A percentile compares a stretch with the other conserved stretches of the same genome.
Conservation (phyloP, 2,797 vertebrate genomes). For the Pipistrellus pipistrellus region DNA sequence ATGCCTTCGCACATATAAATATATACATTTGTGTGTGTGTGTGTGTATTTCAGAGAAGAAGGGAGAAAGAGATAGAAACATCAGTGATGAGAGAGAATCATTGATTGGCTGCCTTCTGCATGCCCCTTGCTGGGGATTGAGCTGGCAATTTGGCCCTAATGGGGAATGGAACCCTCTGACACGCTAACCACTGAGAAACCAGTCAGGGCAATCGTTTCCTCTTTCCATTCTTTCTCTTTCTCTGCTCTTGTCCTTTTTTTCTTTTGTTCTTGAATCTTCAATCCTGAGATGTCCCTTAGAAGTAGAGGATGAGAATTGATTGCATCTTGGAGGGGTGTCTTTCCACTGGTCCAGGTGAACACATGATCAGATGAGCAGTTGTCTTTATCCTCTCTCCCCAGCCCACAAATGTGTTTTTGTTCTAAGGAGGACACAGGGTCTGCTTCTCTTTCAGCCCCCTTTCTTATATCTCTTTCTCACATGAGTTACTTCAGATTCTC, state of each 20-base stretch:
- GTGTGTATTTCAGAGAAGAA: no score
- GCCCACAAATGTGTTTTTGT: conserved; percentile 21
- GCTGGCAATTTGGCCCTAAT: no score
- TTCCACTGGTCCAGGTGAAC: conserved; percentile 8
- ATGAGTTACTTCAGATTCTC: conserved; percentile 33
- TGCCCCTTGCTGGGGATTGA: no score
- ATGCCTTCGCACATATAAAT: no score
- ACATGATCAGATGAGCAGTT: neutral
- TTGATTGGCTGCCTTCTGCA: no score
- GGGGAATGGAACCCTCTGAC: no score
- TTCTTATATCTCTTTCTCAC: neutral
- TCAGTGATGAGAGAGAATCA: no score
- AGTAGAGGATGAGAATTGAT: conserved; percentile 45
- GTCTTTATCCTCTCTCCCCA: neutral
- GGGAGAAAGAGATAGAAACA: no score
- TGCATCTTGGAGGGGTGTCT: neutral
- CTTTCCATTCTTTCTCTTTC: neutral
- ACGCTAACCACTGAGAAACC: no score
- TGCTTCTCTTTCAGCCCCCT: conserved; percentile 33
- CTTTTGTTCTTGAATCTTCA: conserved; percentile 50
- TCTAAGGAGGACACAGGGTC: neutral
- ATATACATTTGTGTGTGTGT: no score
- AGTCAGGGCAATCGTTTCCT: neutral
- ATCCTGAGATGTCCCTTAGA: neutral
- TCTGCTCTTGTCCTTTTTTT: conserved; percentile 51